These are phyloP conservation scores for Heliopora coerulea DNA, from an alignment of 92 coral and sea anemone genomes.

Conservation along the genomic window DNA sequence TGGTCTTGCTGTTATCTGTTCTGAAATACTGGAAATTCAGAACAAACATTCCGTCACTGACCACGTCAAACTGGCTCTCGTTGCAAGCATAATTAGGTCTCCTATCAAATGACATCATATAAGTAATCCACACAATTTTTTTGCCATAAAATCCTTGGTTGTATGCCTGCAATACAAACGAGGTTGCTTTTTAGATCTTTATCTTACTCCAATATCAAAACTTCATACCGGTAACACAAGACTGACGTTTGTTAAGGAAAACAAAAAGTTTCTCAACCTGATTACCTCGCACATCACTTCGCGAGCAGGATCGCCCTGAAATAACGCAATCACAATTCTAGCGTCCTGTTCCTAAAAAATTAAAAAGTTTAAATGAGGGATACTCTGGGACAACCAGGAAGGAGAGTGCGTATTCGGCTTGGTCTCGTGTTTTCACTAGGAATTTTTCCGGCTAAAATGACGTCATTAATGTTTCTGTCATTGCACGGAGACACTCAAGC, in stretches of 20 bases:
- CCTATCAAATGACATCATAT: neutral
- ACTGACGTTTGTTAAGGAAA: too few species aligned
- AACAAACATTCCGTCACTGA: conserved; percentile 18
- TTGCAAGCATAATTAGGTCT: neutral
- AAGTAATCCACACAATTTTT: conserved; percentile 25
- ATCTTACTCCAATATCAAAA: too few species aligned
- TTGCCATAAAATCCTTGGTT: conserved; percentile 28
- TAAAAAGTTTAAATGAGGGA: too few species aligned
- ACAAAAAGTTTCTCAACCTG: neutral
- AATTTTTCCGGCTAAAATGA: too few species aligned
- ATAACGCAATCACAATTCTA: conserved; percentile 21
- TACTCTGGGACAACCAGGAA: too few species aligned
- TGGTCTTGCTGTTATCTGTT: conserved; percentile 14
- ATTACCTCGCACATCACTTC: conserved; percentile 36
- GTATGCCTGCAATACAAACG: conserved; percentile 8
- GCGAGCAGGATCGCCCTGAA: neutral
- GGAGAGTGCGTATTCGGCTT: too few species aligned
- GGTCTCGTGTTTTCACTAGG: too few species aligned
- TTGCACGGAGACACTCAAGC: too few species aligned
- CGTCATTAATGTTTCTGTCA: too few species aligned
- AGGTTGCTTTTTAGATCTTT: too few species aligned
- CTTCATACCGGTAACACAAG: too few species aligned
- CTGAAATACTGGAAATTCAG: conserved; percentile 6
- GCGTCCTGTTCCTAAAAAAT: conserved; percentile 27
- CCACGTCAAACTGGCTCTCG: neutral